These are phyloP conservation scores for Rhadinocentrus ornatus DNA, from an alignment of 2,797 vertebrate species.

Conservation along the genomic window DNA sequence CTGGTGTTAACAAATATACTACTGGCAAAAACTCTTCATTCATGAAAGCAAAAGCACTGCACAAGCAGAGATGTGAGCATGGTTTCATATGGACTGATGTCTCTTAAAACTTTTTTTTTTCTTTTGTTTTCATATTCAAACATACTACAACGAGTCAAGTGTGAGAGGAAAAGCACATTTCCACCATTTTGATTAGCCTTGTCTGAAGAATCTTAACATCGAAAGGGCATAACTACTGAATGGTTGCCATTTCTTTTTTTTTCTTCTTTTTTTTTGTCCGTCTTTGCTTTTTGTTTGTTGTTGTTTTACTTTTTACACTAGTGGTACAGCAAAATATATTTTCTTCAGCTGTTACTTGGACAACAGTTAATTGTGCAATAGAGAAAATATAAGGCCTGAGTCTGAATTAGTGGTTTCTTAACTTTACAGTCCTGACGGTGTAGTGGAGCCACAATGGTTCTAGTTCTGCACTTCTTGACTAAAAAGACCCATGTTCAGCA, in stretches of 20 bases:
- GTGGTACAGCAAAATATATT: slow-evolving; percentile 99
- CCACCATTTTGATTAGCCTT: slow-evolving; percentile 89
- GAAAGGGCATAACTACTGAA: slow-evolving; percentile 79
- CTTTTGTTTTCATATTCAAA: slow-evolving; percentile 80
- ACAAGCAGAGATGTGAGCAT: slow-evolving; percentile 89
- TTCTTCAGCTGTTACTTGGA: slow-evolving; percentile 97
- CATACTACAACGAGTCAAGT: slow-evolving; percentile 91
- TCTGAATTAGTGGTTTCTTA: slow-evolving; percentile 96
- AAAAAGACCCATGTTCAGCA: slow-evolving; percentile 74
- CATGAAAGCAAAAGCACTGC: slow-evolving; percentile 90
- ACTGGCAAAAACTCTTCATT: slow-evolving; percentile 85
- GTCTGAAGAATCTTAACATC: slow-evolving; percentile 87
- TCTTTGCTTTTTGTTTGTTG: slow-evolving; percentile 21
- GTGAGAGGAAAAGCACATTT: slow-evolving; percentile 89
- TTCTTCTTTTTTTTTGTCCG: slow-evolving; percentile 75
- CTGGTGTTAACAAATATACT: slow-evolving; percentile 88
- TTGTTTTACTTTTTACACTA: slow-evolving; percentile 90
- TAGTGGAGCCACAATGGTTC: slow-evolving; percentile 70
- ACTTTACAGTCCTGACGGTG: slow-evolving; percentile 75
- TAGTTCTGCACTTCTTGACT: slow-evolving; percentile 70
- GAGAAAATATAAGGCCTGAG: slow-evolving; percentile 99
- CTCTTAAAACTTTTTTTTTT: slow-evolving; percentile 68
- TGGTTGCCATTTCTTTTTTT: slow-evolving; percentile 80
- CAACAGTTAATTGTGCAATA: slow-evolving; percentile 99
- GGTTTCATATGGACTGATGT: slow-evolving; percentile 80